Percentiles rank a stretch among this genome's conserved stretches.
Conservation (phyloP, 2,888 invertebrate genomes). For the Tetheella fluctuosa region DNA sequence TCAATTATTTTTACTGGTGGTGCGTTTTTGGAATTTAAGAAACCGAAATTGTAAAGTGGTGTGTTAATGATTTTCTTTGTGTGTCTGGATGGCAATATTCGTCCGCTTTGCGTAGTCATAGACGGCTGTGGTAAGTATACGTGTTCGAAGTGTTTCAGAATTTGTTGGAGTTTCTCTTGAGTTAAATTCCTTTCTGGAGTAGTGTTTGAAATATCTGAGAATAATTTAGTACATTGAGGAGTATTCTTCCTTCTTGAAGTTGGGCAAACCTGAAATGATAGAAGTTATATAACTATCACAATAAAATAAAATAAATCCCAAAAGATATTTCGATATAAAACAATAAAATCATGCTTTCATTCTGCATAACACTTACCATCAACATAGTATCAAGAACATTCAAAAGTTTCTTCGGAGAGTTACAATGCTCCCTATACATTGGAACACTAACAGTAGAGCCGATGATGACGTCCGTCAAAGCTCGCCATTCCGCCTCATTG, state of each 20-base stretch:
- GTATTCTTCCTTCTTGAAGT: constrained; percentile 50
- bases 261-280: constrained; percentile 67
- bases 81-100: constrained; percentile 18
- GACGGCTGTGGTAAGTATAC: constrained; percentile 39
- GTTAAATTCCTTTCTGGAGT: constrained; percentile 35
- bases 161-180: constrained; percentile 36
- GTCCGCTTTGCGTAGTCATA: constrained; percentile 9
- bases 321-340: too few relatives aligned
- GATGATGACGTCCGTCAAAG: constrained; percentile 43
- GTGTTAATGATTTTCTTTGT: constrained; percentile 32
- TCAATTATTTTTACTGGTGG: constrained; percentile 57
- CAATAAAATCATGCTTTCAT: background rate
- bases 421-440: constrained; percentile 62
- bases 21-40: constrained; percentile 45
- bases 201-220: constrained; percentile 47
- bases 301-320: too few relatives aligned
- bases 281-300: constrained; percentile 14
- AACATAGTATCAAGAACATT: constrained; percentile 72
- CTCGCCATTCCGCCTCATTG: constrained; percentile 44
- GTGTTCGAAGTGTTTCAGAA: constrained; percentile 50
- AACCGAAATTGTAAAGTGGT: constrained; percentile 52
- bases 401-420: constrained; percentile 64
- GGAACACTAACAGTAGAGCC: constrained; percentile 54
- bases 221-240: constrained; percentile 54
- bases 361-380: constrained; percentile 53